phyloP scores from a whole-genome alignment of 2,113 vertebrate genomes.

The Heliornis fulica region DNA sequence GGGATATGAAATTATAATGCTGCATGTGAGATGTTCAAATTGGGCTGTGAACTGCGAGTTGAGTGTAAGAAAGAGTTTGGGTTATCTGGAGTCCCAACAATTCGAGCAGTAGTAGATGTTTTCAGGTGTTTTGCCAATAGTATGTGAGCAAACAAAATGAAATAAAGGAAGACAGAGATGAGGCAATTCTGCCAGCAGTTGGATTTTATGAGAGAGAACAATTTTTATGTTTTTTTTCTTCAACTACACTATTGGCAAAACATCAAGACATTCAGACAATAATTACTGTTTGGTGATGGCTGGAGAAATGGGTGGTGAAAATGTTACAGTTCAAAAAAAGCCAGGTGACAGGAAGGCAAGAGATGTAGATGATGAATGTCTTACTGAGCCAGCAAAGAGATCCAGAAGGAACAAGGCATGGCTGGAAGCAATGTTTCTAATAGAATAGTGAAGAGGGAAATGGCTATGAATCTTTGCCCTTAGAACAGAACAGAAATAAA shows the following conservation, averaged over 20 bases:
- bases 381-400: neutral
- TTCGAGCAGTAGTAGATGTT: neutral
- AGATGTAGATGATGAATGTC: fast-evolving
- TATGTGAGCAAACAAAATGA: neutral
- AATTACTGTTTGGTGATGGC: neutral
- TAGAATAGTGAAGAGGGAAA: neutral
- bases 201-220: neutral
- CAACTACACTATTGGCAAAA: neutral
- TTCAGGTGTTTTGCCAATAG: neutral
- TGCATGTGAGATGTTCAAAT: neutral
- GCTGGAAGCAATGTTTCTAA: neutral
- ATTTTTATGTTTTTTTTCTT: neutral
- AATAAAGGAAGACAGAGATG: neutral
- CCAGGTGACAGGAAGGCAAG: neutral
- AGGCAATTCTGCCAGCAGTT: neutral
- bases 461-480: neutral
- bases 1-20: fast-evolving
- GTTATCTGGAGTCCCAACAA: neutral
- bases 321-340: neutral
- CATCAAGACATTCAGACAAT: neutral
- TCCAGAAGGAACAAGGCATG: neutral
- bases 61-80: neutral
- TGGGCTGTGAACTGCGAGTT: fast-evolving
- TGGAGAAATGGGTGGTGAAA: neutral
- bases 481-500: neutral